Evolutionary conservation across 2,113 vertebrate genomes (phyloP).

Genomic region (Scytalopus superciliaris): DNA sequence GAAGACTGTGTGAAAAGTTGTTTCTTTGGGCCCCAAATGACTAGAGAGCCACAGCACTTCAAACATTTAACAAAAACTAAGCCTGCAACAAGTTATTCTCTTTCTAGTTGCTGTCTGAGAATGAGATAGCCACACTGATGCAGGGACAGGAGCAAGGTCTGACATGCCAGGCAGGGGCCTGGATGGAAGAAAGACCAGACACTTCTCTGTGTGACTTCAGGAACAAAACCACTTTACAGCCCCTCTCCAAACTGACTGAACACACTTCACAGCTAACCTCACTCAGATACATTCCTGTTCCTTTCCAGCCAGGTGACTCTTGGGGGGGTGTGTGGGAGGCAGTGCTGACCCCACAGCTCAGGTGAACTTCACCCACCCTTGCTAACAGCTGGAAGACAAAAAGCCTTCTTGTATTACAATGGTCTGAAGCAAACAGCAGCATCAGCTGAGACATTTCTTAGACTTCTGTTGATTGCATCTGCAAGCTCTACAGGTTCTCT

Average conservation of each 20-base stretch:
- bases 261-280: neutral
- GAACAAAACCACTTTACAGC: neutral
- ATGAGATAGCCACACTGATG: neutral
- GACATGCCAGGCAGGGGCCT: neutral
- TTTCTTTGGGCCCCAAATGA: neutral
- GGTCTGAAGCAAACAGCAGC: neutral
- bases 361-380: neutral
- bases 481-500: neutral
- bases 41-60: neutral
- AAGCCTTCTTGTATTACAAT: neutral
- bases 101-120: neutral
- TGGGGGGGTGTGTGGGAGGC: neutral
- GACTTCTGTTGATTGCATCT: neutral
- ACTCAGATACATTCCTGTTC: neutral
- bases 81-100: neutral
- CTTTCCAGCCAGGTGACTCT: neutral
- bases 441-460: fast-evolving
- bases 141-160: neutral
- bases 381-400: neutral
- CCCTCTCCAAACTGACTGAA: neutral
- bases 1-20: neutral
- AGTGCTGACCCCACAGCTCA: neutral
- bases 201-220: neutral
- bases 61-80: neutral
- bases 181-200: neutral